phyloP scores from a whole-genome alignment of 2,888 invertebrate genomes.

The Germaria angustata region DNA sequence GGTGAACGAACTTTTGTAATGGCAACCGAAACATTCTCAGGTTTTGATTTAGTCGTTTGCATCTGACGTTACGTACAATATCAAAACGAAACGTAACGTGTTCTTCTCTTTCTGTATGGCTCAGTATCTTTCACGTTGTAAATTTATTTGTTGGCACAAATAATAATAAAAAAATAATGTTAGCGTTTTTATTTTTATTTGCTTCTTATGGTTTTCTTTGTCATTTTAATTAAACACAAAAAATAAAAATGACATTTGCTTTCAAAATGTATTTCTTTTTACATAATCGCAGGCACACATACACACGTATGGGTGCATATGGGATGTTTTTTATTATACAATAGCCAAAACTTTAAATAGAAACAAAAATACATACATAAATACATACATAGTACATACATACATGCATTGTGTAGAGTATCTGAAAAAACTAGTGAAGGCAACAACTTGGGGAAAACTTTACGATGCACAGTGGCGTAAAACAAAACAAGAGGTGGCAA shows the following conservation, averaged over 20 bases:
- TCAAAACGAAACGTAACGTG: conserved; percentile 11
- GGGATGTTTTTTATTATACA: not conserved
- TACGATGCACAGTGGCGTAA: no score
- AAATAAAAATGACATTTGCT: conserved; percentile 2
- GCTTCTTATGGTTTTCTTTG: not conserved
- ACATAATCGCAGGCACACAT: not conserved
- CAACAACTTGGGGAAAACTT: no score
- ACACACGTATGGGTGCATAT: not conserved
- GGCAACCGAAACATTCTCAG: conserved; percentile 32
- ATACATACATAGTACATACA: no score
- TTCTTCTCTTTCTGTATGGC: not conserved
- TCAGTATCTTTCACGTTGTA: not conserved
- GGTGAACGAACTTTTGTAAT: conserved; percentile 74
- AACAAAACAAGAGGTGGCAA: no score
- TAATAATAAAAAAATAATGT: not conserved
- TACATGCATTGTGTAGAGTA: no score
- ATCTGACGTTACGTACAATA: conserved; percentile 4
- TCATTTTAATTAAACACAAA: conserved; percentile 5
- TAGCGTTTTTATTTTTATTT: not conserved
- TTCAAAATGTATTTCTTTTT: conserved; percentile 19
- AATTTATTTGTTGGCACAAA: conserved; percentile 16
- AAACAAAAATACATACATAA: no score
- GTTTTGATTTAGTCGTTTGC: not conserved
- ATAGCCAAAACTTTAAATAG: no score
- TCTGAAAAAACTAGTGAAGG: no score